phyloP scores from a whole-genome alignment of 2,888 invertebrate genomes.

The Dryocosmus kuriphilus region DNA sequence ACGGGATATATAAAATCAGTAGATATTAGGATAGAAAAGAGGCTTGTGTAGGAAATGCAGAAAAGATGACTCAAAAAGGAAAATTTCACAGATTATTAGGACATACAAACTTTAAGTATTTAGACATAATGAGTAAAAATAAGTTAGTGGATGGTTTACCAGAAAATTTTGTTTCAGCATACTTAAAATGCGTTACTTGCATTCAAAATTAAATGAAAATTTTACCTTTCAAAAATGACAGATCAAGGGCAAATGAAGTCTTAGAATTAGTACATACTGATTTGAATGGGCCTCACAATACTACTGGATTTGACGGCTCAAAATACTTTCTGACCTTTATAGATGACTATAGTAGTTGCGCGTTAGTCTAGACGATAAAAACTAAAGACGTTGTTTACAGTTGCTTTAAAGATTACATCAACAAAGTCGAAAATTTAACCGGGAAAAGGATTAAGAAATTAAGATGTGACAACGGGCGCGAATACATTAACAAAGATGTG shows the following conservation, averaged over 20 bases:
- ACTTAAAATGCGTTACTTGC: conserved; percentile 40
- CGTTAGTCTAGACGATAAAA: neutral
- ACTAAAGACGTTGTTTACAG: neutral
- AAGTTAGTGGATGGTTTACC: conserved; percentile 30
- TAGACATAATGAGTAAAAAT: conserved; percentile 18
- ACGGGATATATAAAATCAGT: too few relatives aligned
- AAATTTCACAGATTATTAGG: conserved; percentile 41
- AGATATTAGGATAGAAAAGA: too few relatives aligned
- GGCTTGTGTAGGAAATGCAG: too few relatives aligned
- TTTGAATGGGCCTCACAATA: conserved; percentile 42
- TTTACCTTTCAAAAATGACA: too few relatives aligned
- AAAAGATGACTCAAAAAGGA: conserved; percentile 35
- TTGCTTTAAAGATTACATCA: conserved; percentile 36
- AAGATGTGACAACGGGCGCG: conserved; percentile 36
- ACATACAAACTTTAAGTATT: conserved; percentile 37
- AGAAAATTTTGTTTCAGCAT: neutral
- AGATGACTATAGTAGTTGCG: conserved; percentile 32
- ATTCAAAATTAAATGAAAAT: conserved; percentile 42
- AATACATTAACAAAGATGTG: too few relatives aligned
- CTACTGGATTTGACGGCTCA: neutral
- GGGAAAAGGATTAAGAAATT: conserved; percentile 33
- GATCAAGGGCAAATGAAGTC: too few relatives aligned
- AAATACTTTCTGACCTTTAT: conserved; percentile 21
- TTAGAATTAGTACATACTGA: conserved; percentile 34
- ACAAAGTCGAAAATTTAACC: conserved; percentile 30